Evolutionary conservation across 2,888 invertebrate genomes (phyloP), one percentile per base, ranked within the genome.

Genomic region (Linnaemya tessellans): DNA sequence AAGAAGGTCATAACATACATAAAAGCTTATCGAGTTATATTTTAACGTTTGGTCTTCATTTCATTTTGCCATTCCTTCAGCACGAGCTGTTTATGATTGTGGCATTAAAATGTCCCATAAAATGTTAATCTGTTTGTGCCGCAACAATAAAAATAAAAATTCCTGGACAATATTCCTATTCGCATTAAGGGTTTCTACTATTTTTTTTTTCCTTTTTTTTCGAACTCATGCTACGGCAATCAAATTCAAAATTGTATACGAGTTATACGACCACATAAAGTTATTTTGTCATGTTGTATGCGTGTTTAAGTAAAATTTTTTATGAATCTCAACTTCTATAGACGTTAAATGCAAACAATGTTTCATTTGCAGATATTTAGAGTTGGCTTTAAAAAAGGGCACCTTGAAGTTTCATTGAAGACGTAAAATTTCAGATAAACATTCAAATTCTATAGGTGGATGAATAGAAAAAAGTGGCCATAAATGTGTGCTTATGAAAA

Each of bases 241-340:
- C 11, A 64, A 51, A 75, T 13, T 18, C 25, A 18, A 41, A 54
- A 41, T 64, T 38, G 9, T 62, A 46, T 62, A 73, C 43, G 62
- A 60, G 73, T 84, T 84, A 79, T 79, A 79, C 74, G 73, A 68
- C 74, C 83, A 68, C 73, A 79, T 78, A 78, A 83, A 78, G 73
- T 78, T 73, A 46, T 77, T 78, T 79, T 79, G 70, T 41, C 41
- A 18, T 68, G 22, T 20, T 25, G 25, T 51, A 18, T 20, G 22
- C 10, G 15, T 20, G 35, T 51, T 30, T 65, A 43, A 58, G 43
- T 10, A 54, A 41, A 13, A 20, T 30, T 35, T 43, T 46, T 73
- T 49, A 56, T 58, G 46, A 62, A 68, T 56, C 56, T 64, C 43
- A 25, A 62, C 41, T 41, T 46, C 41, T 4, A 30, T 30, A 43